Percentiles rank a stretch among this genome's conserved stretches.
These are phyloP conservation scores for Syngnathus floridae DNA, from an alignment of 2,113 vertebrate species.

Conservation along the genomic window DNA sequence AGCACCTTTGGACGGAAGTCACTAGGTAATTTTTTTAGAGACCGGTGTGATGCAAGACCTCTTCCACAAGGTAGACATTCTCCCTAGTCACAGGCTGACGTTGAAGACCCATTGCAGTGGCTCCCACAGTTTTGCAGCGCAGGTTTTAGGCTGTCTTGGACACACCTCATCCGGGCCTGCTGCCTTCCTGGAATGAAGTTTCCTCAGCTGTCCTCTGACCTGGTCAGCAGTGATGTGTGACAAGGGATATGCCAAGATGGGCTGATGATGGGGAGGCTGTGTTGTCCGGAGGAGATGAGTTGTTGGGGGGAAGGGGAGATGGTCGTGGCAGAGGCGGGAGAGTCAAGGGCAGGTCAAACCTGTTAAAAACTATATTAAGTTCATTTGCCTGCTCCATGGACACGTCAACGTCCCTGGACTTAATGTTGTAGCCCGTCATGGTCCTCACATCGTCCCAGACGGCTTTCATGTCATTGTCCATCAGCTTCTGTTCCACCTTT, in stretches of 20 bases:
- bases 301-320: neutral
- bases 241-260: too few relatives aligned
- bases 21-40: neutral
- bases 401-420: too few relatives aligned
- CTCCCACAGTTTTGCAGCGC: neutral
- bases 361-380: too few relatives aligned
- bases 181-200: neutral
- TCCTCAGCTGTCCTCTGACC: neutral
- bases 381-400: too few relatives aligned
- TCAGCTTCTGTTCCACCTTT: too few relatives aligned
- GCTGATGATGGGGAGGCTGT: neutral
- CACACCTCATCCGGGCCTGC: neutral
- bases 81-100: neutral
- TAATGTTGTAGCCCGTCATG: too few relatives aligned
- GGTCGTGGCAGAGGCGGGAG: too few relatives aligned
- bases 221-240: neutral
- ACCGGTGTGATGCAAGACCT: neutral
- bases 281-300: neutral
- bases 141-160: neutral
- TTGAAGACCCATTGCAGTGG: neutral
- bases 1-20: too few relatives aligned
- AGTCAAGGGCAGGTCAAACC: too few relatives aligned
- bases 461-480: too few relatives aligned
- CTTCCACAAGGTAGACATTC: neutral
- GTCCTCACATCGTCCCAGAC: too few relatives aligned